Conservation (phyloP, 1,140 invertebrate species). For the Seison nebaliae region DNA sequence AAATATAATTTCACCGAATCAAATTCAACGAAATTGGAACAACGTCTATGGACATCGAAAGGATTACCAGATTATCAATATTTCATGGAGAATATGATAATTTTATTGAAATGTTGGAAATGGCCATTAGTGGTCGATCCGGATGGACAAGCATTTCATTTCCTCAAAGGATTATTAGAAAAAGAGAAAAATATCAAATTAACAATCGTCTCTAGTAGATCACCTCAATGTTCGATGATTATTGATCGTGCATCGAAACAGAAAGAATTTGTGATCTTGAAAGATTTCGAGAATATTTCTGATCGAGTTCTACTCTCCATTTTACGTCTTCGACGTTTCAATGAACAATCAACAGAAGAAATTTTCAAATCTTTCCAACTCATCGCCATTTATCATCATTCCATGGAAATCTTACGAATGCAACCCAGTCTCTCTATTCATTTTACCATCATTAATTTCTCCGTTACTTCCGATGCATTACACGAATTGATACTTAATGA, state of each 20-base stretch:
- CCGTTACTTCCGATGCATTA: constrained; percentile 25
- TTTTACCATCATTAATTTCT: constrained; percentile 21
- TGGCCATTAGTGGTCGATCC: constrained; percentile 66
- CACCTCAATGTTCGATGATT: constrained; percentile 23
- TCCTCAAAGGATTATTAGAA: constrained; percentile 15
- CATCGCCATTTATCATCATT: too few relatives aligned
- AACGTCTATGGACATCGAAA: constrained; percentile 2
- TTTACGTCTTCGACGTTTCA: too few relatives aligned
- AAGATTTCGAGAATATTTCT: too few relatives aligned
- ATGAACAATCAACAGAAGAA: too few relatives aligned
- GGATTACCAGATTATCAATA: constrained; percentile 10
- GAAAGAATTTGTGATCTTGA: too few relatives aligned
- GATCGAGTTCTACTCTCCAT: too few relatives aligned
- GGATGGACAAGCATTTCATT: constrained; percentile 41
- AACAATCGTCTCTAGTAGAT: too few relatives aligned
- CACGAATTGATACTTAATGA: constrained; percentile 25
- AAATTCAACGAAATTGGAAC: neutral
- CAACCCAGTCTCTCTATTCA: neutral
- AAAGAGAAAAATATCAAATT: too few relatives aligned
- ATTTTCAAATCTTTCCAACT: too few relatives aligned
- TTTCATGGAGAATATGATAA: constrained; percentile 46
- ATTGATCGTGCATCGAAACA: too few relatives aligned
- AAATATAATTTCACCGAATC: too few relatives aligned
- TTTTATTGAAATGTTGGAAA: constrained; percentile 44
- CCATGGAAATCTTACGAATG: too few relatives aligned